Evolutionary conservation across 1,140 invertebrate species (phyloP).

Genomic region (Luehdorfia chinensis): DNA sequence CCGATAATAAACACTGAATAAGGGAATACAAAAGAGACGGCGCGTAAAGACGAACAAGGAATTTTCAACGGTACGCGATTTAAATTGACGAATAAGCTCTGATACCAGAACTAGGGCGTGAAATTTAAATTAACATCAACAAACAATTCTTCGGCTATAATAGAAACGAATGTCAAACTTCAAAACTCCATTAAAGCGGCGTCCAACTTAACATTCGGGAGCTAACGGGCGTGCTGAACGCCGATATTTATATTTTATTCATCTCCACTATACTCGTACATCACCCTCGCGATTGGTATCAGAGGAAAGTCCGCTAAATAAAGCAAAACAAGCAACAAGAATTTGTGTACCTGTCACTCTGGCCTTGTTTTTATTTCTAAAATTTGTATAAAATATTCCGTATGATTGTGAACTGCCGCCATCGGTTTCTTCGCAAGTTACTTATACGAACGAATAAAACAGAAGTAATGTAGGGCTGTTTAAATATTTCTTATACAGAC

Average conservation of each 20-base stretch:
- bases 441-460: too few relatives aligned
- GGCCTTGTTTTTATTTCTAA: constrained; percentile 70
- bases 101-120: constrained; percentile 50
- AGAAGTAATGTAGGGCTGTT: too few relatives aligned
- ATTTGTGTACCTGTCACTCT: constrained; percentile 72
- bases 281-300: constrained; percentile 49
- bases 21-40: constrained; percentile 28
- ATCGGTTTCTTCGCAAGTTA: too few relatives aligned
- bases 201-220: constrained; percentile 54
- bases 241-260: constrained; percentile 69
- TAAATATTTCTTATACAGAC: too few relatives aligned
- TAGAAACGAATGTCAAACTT: constrained; percentile 65
- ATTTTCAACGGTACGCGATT: constrained; percentile 24
- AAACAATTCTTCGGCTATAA: constrained; percentile 56
- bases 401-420: too few relatives aligned
- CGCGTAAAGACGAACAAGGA: constrained; percentile 24
- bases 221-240: constrained; percentile 41
- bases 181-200: constrained; percentile 62
- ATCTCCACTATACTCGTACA: constrained; percentile 51
- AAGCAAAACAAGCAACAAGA: constrained; percentile 67
- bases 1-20: constrained; percentile 21
- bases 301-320: constrained; percentile 62
- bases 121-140: constrained; percentile 66
- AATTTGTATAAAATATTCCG: constrained; percentile 76
- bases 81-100: constrained; percentile 54